These are phyloP conservation scores for Mactromeris polynyma DNA, from an alignment of 2,888 invertebrate species.

Conservation along the genomic window DNA sequence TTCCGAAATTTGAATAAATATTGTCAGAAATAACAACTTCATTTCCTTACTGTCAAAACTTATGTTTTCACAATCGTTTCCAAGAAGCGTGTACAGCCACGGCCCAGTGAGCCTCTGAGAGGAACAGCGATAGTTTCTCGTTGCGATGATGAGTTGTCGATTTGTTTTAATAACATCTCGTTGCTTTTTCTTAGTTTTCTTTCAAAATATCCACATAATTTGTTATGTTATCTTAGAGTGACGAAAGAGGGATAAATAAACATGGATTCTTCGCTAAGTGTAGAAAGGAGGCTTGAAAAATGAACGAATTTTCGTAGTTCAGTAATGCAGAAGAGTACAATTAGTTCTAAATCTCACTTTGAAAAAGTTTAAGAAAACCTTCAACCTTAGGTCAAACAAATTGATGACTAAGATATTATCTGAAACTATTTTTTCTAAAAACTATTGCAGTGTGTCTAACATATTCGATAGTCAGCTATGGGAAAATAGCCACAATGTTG, in stretches of 20 bases:
- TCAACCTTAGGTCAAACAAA: not conserved
- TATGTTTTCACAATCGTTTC: conserved; percentile 52
- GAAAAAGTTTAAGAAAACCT: not conserved
- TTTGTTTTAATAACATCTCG: conserved; percentile 61
- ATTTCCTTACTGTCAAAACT: conserved; percentile 60
- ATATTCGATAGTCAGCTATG: not conserved
- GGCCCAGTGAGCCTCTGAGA: conserved; percentile 27
- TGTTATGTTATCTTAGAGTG: conserved; percentile 45
- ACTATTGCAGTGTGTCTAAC: not conserved
- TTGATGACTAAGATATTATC: not conserved
- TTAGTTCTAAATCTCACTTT: not conserved
- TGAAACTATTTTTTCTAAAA: not conserved
- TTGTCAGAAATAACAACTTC: conserved; percentile 65
- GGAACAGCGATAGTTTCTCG: not conserved
- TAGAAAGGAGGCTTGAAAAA: not conserved
- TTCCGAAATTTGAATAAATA: conserved; percentile 50
- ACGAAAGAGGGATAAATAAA: conserved; percentile 50
- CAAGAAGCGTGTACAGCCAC: conserved; percentile 27
- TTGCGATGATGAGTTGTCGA: conserved; percentile 44
- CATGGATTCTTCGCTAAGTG: conserved; percentile 20
- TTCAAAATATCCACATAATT: conserved; percentile 58
- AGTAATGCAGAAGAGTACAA: too few species aligned
- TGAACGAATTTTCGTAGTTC: too few species aligned
- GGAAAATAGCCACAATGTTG: conserved; percentile 6
- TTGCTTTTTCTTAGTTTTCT: conserved; percentile 55